Evolutionary conservation across 1,140 invertebrate species (phyloP).

Genomic region (Ditylenchus dipsaci): DNA sequence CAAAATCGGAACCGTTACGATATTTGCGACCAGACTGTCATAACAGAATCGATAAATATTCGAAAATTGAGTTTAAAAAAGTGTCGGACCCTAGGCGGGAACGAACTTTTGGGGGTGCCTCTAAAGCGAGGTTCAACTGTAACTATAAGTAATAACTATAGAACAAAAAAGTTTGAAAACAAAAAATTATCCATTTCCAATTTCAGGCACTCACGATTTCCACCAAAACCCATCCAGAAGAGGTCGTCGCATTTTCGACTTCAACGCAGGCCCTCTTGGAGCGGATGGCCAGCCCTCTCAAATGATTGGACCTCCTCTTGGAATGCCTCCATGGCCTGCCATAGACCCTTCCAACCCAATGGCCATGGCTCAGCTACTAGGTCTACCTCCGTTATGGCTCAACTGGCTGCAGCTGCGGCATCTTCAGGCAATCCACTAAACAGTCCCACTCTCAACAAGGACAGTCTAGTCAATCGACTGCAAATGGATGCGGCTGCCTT

Average conservation of each 20-base stretch:
- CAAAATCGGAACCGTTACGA: too few species aligned
- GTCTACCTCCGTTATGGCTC: not conserved
- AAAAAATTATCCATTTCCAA: too few species aligned
- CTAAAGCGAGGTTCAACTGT: too few species aligned
- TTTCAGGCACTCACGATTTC: slow-evolving; percentile 30
- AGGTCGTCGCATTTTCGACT: slow-evolving; percentile 53
- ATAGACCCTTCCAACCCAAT: not conserved
- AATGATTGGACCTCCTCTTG: slow-evolving; percentile 8
- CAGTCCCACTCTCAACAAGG: not conserved
- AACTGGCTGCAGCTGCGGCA: not conserved
- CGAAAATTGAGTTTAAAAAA: too few species aligned
- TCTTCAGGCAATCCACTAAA: not conserved
- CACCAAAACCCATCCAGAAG: slow-evolving; percentile 49
- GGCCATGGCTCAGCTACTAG: not conserved
- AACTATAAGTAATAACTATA: too few species aligned
- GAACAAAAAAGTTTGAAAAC: too few species aligned
- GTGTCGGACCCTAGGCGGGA: too few species aligned
- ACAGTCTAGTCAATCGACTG: not conserved
- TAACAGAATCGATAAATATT: too few species aligned
- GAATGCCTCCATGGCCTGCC: not conserved
- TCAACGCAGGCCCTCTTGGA: not conserved
- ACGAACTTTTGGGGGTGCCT: too few species aligned
- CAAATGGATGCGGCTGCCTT: not conserved
- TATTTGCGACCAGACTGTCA: too few species aligned
- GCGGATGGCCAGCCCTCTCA: not conserved